Conservation (phyloP, 1,140 invertebrate species). For the Ganaspis sp. region DNA sequence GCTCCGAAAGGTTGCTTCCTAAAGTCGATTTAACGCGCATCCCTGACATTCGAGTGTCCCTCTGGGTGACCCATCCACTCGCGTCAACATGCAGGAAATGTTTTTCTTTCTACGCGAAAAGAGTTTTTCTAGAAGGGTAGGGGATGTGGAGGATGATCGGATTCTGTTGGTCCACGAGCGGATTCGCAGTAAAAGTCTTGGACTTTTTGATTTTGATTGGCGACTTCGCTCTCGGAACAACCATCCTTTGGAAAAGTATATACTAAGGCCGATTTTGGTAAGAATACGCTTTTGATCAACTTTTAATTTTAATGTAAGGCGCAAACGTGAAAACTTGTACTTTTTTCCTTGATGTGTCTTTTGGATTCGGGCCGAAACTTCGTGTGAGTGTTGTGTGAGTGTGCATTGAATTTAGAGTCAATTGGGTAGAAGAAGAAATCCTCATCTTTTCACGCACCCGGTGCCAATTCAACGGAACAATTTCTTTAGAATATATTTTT, state of each 20-base stretch:
- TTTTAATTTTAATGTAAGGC: slow-evolving; percentile 75
- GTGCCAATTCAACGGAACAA: not conserved
- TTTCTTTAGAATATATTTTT: slow-evolving; percentile 17
- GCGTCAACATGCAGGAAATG: slow-evolving; percentile 70
- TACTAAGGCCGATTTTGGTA: slow-evolving; percentile 75
- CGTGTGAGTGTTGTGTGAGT: slow-evolving; percentile 58
- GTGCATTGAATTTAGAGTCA: slow-evolving; percentile 29
- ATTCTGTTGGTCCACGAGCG: not conserved
- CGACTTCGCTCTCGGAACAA: slow-evolving; percentile 39
- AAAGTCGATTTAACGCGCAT: slow-evolving; percentile 29
- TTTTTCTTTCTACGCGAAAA: slow-evolving; percentile 65
- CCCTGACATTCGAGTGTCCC: slow-evolving; percentile 34
- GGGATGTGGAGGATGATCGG: slow-evolving; percentile 15
- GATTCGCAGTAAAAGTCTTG: not conserved
- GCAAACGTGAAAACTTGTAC: slow-evolving; percentile 75
- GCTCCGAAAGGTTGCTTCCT: not conserved
- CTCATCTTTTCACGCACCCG: not conserved
- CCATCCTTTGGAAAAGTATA: slow-evolving; percentile 69
- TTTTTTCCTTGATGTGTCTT: slow-evolving; percentile 74
- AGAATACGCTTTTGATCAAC: slow-evolving; percentile 74
- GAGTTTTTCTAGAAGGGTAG: slow-evolving; percentile 33
- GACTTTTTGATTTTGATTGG: not conserved
- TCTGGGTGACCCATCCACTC: slow-evolving; percentile 68
- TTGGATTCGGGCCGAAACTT: slow-evolving; percentile 73
- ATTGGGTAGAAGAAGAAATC: not conserved